Evolutionary conservation across 2,113 vertebrate species (phyloP).

Genomic region (Panthera leo): DNA sequence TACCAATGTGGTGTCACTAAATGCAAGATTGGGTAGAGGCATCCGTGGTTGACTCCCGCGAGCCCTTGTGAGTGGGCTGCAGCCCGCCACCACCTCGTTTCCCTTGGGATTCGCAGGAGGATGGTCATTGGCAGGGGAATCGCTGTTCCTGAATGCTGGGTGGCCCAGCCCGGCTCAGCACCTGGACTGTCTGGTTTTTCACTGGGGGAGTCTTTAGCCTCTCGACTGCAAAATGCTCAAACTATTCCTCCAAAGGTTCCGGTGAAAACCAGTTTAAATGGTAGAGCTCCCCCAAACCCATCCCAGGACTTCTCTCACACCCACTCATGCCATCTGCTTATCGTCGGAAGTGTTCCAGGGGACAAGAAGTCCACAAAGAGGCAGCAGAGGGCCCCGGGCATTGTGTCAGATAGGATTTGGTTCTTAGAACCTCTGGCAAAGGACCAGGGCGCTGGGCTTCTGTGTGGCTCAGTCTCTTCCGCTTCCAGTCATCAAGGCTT

Average conservation of each 20-base stretch:
- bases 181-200: not conserved
- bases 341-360: not conserved
- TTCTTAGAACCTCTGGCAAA: not conserved
- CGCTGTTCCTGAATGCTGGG: rapidly evolving
- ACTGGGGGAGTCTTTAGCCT: not conserved
- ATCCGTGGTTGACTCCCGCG: rapidly evolving
- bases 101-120: not conserved
- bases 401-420: not conserved
- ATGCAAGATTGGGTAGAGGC: not conserved
- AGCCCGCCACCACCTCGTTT: rapidly evolving
- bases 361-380: not conserved
- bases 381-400: not conserved
- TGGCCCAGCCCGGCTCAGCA: not conserved
- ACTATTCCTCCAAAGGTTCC: not conserved
- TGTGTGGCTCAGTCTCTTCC: not conserved
- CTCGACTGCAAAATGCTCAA: not conserved
- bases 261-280: not conserved
- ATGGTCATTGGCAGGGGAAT: rapidly evolving
- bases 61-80: not conserved
- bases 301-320: not conserved
- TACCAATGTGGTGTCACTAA: not conserved
- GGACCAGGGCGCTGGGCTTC: not conserved
- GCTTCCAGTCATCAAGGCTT: not conserved
- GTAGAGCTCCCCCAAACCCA: not conserved
- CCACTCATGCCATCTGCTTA: not conserved